Evolutionary conservation across 2,797 vertebrate species (phyloP), one percentile per base, ranked within the genome.

Genomic region (Sitta carolinensis): DNA sequence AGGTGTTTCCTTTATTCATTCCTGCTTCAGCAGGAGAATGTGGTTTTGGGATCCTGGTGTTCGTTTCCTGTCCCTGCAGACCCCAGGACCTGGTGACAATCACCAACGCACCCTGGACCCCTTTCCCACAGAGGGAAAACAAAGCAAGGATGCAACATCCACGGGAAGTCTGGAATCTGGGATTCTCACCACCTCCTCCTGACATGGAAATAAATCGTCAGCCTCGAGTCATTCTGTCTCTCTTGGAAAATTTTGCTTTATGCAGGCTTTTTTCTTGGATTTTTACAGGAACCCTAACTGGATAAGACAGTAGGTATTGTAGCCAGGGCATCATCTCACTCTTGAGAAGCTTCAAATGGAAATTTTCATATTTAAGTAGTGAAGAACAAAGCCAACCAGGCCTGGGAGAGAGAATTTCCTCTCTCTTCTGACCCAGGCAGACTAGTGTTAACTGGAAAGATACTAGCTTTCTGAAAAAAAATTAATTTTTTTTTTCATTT

Each of bases 381-480:
- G 36, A 32, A 8, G 29, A 48, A 14, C 16, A 52, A 66, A 73
- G 16, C 29, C 22, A 77, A 38, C 22, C 11, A 30, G 32, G 2
- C 3, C 22, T 2, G 2, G 2, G 1, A 18, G 8, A 82, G 32
- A 29, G 11, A 13, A 43, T 29, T 34, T 78, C 3, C 6, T 59
- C 27, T 40, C 74, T 22, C 7, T 63, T 63, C 42, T 51, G n/a
- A 11, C 5, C 29, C 40, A 54, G 48, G 23, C 4, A 47, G 14
- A 40, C 5, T 8, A 27, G 3, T 19, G 4, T 4, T 11, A 14
- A 18, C 17, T 47, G 3, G 13, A 54, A 34, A 9, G 16, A n/a
- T 40, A 16, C 2, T 7, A 16, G 1, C 3, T 58, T 66, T 63
- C 14, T 27, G 16, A 57, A 58, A 54, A 66, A 57, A 58, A 54